phyloP scores from a whole-genome alignment of 2,113 vertebrate species.

The Pseudorasbora parva region DNA sequence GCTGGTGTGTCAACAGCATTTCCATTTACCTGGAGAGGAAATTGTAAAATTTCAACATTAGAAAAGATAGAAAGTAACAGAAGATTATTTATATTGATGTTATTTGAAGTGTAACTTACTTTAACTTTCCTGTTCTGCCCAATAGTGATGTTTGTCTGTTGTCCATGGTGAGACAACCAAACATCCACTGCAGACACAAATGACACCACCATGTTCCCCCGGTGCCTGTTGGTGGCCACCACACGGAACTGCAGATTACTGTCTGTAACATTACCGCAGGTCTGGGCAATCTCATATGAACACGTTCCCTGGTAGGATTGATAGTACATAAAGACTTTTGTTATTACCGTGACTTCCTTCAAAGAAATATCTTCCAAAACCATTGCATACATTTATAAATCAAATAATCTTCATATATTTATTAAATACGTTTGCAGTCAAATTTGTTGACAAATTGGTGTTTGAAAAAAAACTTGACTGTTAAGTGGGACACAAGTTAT shows the following conservation, averaged over 20 bases:
- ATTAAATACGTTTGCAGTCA: no score
- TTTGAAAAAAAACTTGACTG: no score
- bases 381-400: no score
- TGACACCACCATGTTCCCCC: conserved; percentile 64
- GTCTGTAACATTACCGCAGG: conserved; percentile 35
- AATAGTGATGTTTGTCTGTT: conserved; percentile 59
- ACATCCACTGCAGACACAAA: conserved; percentile 72
- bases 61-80: neutral
- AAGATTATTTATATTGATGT: neutral
- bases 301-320: conserved; percentile 69
- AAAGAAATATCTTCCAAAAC: no score
- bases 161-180: conserved; percentile 53
- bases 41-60: neutral
- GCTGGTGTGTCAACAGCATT: conserved; percentile 42
- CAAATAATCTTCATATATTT: no score
- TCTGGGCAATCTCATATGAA: conserved; percentile 72
- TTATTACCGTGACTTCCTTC: no score
- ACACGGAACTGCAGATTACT: conserved; percentile 61
- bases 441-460: no score
- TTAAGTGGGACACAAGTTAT: no score
- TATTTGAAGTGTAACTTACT: conserved; percentile 53
- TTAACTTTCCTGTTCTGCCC: conserved; percentile 60
- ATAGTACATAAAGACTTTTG: no score
- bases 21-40: conserved; percentile 41
- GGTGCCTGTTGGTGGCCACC: conserved; percentile 67